A percentile compares a stretch with the other conserved stretches of the same genome.
These are phyloP conservation scores for Scomber colias DNA, from an alignment of 2,113 vertebrate species.

Conservation along the genomic window DNA sequence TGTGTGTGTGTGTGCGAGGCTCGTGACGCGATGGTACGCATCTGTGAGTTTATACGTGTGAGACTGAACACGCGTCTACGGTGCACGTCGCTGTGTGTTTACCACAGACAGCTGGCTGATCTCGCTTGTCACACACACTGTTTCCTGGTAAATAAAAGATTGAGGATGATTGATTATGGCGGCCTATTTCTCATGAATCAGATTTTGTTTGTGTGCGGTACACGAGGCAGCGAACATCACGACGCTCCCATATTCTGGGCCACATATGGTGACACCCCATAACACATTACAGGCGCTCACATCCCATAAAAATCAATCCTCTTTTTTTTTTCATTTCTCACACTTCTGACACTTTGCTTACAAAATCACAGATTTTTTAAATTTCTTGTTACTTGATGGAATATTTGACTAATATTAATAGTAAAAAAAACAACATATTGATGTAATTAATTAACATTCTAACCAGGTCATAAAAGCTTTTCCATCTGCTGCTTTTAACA, in stretches of 20 bases:
- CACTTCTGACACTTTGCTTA: neutral
- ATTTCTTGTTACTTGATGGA: neutral
- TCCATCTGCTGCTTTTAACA: neutral
- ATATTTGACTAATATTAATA: neutral
- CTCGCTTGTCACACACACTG: slow-evolving; percentile 54
- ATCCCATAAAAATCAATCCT: slow-evolving; percentile 48
- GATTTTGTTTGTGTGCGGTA: slow-evolving; percentile 65
- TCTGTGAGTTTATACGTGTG: neutral
- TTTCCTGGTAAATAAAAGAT: slow-evolving; percentile 60
- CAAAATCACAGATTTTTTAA: neutral
- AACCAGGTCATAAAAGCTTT: neutral
- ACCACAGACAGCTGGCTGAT: slow-evolving; percentile 66
- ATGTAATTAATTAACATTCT: too few species aligned
- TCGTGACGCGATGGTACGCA: neutral
- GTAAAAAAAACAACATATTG: slow-evolving; percentile 4
- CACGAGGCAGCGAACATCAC: slow-evolving; percentile 35
- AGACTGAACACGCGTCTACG: neutral
- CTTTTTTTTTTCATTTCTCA: neutral
- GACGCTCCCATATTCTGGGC: slow-evolving; percentile 36
- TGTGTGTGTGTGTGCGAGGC: neutral
- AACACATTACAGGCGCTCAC: slow-evolving; percentile 51
- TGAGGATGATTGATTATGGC: slow-evolving; percentile 75
- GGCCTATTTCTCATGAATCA: slow-evolving; percentile 56
- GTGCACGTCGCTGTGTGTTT: slow-evolving; percentile 7
- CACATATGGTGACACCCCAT: slow-evolving; percentile 59